Evolutionary conservation across 2,888 invertebrate genomes (phyloP), one percentile per base, ranked within the genome.

Genomic region (Alitta virens): DNA sequence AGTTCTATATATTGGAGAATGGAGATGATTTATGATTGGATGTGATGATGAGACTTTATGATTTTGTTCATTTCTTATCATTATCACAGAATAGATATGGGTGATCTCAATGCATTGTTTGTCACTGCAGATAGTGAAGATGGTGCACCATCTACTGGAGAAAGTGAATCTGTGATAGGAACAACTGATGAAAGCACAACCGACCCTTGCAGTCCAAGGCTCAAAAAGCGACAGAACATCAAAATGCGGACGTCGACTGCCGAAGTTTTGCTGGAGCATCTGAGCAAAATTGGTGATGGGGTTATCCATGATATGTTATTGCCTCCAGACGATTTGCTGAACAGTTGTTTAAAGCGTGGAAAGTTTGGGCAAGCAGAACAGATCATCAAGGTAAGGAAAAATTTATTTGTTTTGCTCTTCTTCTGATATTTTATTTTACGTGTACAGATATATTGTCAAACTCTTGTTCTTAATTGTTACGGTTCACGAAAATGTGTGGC

Each of bases 321-420:
- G 9, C 87, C 90, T 33, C 90, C 38, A 0, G 88, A 88, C 68
- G 88, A 89, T 68, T 83, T 92, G 51, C 87, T 91, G n/a, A 86
- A 89, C 43, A 85, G 90, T 77, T 91, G 91, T 50, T 83, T 93
- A 49, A 88, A 89, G 72, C 87, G 88, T 64, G 87, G 87, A 62
- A 88, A 91, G 76, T 88, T 89, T 69, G 85, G 86, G 5, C 89
- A 89, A 82, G 91, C 91, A 0, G 87, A 88, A 73, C 88, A 91
- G 83, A 90, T 92, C 64, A 87, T 91, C 71, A 87, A 91, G 88
- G 92, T 92, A 84, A 85, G 43, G n/a, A n/a, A 14, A 14, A n/a
- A n/a, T n/a, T n/a, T n/a, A n/a, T n/a, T n/a, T n/a, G n/a, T n/a
- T n/a, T n/a, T n/a, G n/a, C n/a, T n/a, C n/a, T n/a, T n/a, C n/a